A percentile compares a stretch with the other conserved stretches of the same genome.
These are phyloP conservation scores for Erebia epiphron DNA, from an alignment of 2,888 invertebrate species.

Conservation along the genomic window DNA sequence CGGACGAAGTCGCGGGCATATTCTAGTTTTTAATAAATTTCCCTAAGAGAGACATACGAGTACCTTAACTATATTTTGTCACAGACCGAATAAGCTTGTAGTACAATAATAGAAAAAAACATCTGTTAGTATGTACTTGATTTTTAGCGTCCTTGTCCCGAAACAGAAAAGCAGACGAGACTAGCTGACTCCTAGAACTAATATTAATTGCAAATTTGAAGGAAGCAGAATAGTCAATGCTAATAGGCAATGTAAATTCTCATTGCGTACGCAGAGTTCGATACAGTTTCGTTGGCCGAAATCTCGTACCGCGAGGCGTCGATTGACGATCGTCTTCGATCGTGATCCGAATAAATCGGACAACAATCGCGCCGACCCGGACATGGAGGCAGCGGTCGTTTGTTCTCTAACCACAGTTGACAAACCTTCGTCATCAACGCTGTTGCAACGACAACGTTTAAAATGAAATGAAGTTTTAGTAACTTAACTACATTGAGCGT, in stretches of 20 bases:
- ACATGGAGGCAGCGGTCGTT: slow-evolving; percentile 40
- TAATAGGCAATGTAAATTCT: slow-evolving; percentile 55
- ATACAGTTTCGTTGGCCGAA: slow-evolving; percentile 66
- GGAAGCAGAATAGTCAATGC: slow-evolving; percentile 48
- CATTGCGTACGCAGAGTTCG: slow-evolving; percentile 49
- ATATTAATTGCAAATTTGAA: slow-evolving; percentile 65
- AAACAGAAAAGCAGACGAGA: slow-evolving; percentile 58
- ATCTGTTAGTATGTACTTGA: neutral
- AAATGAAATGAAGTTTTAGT: neutral
- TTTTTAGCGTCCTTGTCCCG: slow-evolving; percentile 34
- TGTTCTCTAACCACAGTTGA: neutral
- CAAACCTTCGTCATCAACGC: neutral
- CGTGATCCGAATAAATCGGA: slow-evolving; percentile 61
- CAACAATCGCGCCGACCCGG: slow-evolving; percentile 62
- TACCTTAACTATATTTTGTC: too few species aligned
- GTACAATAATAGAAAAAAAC: neutral
- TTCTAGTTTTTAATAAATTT: too few species aligned
- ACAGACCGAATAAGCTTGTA: too few species aligned
- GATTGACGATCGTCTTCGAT: slow-evolving; percentile 58
- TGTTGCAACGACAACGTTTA: neutral
- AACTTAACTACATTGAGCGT: too few species aligned
- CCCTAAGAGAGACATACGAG: too few species aligned
- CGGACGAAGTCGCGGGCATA: too few species aligned
- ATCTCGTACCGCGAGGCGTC: slow-evolving; percentile 69
- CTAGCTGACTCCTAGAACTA: slow-evolving; percentile 67